Base-by-base conservation (phyloP, 2,113 vertebrate genomes). In the Syngnathus scovelli region DNA sequence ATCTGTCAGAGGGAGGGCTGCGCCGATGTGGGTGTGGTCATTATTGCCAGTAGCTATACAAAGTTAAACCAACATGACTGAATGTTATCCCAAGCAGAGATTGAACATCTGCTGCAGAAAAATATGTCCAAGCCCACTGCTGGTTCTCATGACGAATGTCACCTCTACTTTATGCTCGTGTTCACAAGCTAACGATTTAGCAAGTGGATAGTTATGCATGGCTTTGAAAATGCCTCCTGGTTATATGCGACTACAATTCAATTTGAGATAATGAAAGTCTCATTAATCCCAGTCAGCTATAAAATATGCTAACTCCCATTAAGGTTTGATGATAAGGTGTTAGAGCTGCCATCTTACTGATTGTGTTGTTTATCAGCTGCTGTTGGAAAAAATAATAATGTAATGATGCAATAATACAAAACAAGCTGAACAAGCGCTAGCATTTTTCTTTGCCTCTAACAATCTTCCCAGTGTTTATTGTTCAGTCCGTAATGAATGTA, bases 361-460 rank as follows among this genome's bases (percentile, higher is more conserved):
- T 85, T 82, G 73, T 72, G 66, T 76, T 86, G 81, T 84, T 81
- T 86, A 87, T 89, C 77, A 78, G 74, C 75, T 72, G 64, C 69
- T 72, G 73, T 66, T 71, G 69, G 68, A 38, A 55, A 18, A 46
- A 36, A 64, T 67, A 66, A 46, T 44, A 63, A 67, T 66, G 41
- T 61, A 39, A 21, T 16, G 41, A 27, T 62, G 51, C 49, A 78
- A 60, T 37, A 66, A 71, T 68, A 63, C 44, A 65, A 71, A 83
- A 76, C 67, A 67, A 70, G 79, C 76, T 80, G 81, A 87, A 66
- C 66, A 76, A 72, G 78, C 73, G 78, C 46, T 36, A 69, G 71
- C 21, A 58, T 54, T 74, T 68, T 66, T 23, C 55, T 67, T 27
- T 75, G 27, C 61, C 71, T 74, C 69, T 10, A 11, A 64, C 38